Conservation (phyloP, 2,888 invertebrate species). For the Mimachlamys varia region DNA sequence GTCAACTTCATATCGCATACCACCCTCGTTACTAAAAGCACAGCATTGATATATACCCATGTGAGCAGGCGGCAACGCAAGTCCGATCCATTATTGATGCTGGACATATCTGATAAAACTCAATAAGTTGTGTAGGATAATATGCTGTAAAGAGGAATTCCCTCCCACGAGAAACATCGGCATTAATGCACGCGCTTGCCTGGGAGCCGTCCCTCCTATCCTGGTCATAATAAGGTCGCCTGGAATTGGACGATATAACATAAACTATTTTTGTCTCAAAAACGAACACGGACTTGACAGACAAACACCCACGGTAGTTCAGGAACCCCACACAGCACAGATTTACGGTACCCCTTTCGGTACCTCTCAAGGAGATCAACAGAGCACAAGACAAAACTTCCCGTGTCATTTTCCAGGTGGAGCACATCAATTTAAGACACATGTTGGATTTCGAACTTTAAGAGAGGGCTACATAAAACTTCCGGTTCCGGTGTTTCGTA, state of each 20-base stretch:
- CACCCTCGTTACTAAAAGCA: neutral
- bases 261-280: neutral
- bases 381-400: neutral
- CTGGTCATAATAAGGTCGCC: neutral
- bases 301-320: neutral
- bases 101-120: conserved; percentile 13
- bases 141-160: neutral
- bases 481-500: neutral
- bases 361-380: no score
- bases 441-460: neutral
- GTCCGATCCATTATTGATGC: conserved; percentile 25
- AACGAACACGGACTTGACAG: neutral
- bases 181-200: neutral
- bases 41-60: neutral
- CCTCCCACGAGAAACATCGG: conserved; percentile 3
- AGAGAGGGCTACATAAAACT: neutral
- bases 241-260: neutral
- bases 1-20: neutral
- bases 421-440: neutral
- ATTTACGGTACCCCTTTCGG: neutral
- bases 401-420: neutral
- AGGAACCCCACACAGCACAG: neutral
- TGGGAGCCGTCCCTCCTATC: neutral
- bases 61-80: conserved; percentile 2
- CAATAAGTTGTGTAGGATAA: neutral